A percentile compares a stretch with the other conserved stretches of the same genome.
phyloP scores from a whole-genome alignment of 2,888 invertebrate genomes.

The Sicus ferrugineus region DNA sequence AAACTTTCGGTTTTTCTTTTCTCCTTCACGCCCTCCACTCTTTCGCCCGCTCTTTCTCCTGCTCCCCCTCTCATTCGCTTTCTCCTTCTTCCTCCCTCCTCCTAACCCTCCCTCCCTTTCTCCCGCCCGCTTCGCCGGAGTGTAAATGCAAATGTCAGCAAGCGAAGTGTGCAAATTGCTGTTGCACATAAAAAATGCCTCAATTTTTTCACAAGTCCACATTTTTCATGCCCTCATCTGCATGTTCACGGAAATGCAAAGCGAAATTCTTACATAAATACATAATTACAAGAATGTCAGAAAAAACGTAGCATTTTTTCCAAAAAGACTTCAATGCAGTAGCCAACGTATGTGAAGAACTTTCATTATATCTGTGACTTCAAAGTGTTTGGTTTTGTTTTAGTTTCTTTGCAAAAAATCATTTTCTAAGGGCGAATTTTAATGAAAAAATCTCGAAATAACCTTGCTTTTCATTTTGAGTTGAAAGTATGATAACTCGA shows the following conservation, averaged over 20 bases:
- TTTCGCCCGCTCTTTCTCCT: background rate
- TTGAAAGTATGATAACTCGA: too few species aligned
- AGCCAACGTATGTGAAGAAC: too few species aligned
- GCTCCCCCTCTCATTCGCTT: background rate
- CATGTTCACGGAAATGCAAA: background rate
- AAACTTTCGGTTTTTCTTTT: background rate
- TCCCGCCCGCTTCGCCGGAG: background rate
- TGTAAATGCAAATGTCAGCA: constrained; percentile 2
- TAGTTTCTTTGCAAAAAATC: too few species aligned
- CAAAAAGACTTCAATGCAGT: too few species aligned
- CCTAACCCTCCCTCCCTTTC: too few species aligned
- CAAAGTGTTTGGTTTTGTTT: too few species aligned
- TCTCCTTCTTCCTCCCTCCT: background rate
- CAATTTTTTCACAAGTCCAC: background rate
- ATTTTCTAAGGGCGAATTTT: too few species aligned
- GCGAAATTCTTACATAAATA: background rate
- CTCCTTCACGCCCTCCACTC: background rate
- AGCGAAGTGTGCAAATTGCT: constrained; percentile 5
- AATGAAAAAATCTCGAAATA: too few species aligned
- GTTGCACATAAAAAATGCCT: background rate
- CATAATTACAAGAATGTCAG: background rate
- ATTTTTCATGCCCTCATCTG: background rate
- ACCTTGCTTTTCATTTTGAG: too few species aligned
- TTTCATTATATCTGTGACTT: too few species aligned
- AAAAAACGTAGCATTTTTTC: too few species aligned